Conservation (phyloP, 2,888 invertebrate genomes). For the Tenthredo notha region DNA sequence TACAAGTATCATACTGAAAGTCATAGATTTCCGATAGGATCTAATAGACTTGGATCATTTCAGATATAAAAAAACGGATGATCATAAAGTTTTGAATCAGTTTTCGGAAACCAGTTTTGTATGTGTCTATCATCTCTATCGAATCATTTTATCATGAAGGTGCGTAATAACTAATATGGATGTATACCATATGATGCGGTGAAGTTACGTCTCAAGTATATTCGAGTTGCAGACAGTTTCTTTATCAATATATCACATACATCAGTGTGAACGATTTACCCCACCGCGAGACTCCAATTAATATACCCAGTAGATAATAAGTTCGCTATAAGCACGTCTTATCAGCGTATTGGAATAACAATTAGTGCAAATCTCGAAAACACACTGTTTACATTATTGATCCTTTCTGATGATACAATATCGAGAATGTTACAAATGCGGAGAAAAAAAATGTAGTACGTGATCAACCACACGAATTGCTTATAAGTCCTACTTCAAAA, state of each 20-base stretch:
- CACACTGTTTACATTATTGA: slow-evolving; percentile 30
- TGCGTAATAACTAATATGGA: not conserved
- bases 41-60: not conserved
- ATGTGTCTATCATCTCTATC: not conserved
- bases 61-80: not conserved
- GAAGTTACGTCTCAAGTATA: not conserved
- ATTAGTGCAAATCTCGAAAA: slow-evolving; percentile 40
- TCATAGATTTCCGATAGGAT: not conserved
- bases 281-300: slow-evolving; percentile 38
- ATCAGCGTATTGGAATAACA: slow-evolving; percentile 7
- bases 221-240: not conserved
- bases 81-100: not conserved
- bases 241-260: not conserved
- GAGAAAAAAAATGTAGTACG: not conserved
- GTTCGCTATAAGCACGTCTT: not conserved
- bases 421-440: not conserved
- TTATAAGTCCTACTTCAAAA: not conserved
- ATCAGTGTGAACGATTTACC: not conserved
- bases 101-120: not conserved
- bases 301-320: slow-evolving; percentile 7
- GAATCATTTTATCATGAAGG: not conserved
- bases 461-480: slow-evolving; percentile 8
- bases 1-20: not conserved
- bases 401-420: not conserved
- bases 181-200: not conserved